Conservation (phyloP, 2,888 invertebrate species). For the Cyrtodaria siliqua region DNA sequence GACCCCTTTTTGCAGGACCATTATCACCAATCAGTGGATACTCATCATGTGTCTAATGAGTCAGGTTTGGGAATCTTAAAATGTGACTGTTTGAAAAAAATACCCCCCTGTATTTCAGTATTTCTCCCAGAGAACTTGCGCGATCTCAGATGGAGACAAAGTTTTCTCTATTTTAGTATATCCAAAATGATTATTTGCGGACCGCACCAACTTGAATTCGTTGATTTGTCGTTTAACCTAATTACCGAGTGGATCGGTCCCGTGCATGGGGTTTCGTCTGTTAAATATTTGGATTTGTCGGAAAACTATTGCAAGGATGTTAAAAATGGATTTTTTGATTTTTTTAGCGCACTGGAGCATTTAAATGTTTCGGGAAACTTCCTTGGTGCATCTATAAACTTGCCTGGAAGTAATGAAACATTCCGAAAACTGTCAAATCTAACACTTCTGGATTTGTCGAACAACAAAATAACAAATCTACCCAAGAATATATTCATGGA, state of each 20-base stretch:
- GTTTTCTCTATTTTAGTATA: slow-evolving; percentile 29
- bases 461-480: slow-evolving; percentile 7
- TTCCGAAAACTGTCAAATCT: not conserved
- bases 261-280: slow-evolving; percentile 37
- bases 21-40: not conserved
- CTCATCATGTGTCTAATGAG: too few relatives aligned
- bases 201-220: slow-evolving; percentile 8
- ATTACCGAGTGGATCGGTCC: slow-evolving; percentile 33
- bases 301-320: slow-evolving; percentile 39
- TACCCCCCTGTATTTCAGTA: not conserved
- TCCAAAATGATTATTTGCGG: slow-evolving; percentile 11
- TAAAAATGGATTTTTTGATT: slow-evolving; percentile 26
- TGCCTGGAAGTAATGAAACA: not conserved
- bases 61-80: too few relatives aligned
- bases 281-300: slow-evolving; percentile 49
- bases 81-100: too few relatives aligned
- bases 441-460: slow-evolving; percentile 10
- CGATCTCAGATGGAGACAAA: slow-evolving; percentile 25
- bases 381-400: slow-evolving; percentile 15
- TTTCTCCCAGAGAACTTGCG: not conserved
- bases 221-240: slow-evolving; percentile 56
- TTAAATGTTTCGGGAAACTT: slow-evolving; percentile 43
- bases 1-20: slow-evolving; percentile 41
- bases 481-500: not conserved
- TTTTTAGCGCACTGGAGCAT: slow-evolving; percentile 20